Conservation (phyloP, 2,797 vertebrate species). For the Leptatherina wallacei region DNA sequence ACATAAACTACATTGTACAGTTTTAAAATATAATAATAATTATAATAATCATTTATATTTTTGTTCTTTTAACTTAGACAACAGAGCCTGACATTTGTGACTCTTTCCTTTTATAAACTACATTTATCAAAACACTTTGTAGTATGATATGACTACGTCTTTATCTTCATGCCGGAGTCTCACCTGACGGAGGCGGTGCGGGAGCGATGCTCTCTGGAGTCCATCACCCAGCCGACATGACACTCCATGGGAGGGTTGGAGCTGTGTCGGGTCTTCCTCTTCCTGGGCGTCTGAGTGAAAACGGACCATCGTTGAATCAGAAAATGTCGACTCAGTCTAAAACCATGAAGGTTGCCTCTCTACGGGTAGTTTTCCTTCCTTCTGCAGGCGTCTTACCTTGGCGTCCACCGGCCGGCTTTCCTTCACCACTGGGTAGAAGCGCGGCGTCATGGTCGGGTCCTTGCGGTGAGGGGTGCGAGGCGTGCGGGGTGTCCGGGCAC, state of each 20-base stretch:
- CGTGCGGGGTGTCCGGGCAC: constrained; percentile 92
- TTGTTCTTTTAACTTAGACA: no score
- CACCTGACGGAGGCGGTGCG: constrained; percentile 97
- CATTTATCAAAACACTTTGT: no score
- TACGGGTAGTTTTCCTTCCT: no score
- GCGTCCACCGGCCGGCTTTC: constrained; percentile 94
- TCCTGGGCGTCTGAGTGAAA: constrained; percentile 89
- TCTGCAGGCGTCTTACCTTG: constrained; percentile 82
- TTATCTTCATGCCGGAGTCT: constrained; percentile 10
- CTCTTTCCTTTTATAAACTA: no score
- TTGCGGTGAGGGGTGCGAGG: constrained; percentile 95
- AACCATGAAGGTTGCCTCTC: background rate
- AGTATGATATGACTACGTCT: no score
- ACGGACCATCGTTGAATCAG: background rate
- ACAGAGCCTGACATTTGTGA: no score
- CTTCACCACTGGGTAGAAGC: constrained; percentile 98
- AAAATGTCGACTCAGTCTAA: no score
- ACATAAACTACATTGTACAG: no score
- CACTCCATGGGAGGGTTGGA: constrained; percentile 98
- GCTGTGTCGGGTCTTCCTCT: constrained; percentile 98
- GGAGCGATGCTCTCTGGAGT: constrained; percentile 96
- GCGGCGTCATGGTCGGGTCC: constrained; percentile 92
- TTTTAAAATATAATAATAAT: no score
- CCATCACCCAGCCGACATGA: constrained; percentile 99
- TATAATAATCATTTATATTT: no score